A percentile compares a stretch with the other conserved stretches of the same genome.
These are phyloP conservation scores for Allygus modestus DNA, from an alignment of 2,888 invertebrate species.

Conservation along the genomic window DNA sequence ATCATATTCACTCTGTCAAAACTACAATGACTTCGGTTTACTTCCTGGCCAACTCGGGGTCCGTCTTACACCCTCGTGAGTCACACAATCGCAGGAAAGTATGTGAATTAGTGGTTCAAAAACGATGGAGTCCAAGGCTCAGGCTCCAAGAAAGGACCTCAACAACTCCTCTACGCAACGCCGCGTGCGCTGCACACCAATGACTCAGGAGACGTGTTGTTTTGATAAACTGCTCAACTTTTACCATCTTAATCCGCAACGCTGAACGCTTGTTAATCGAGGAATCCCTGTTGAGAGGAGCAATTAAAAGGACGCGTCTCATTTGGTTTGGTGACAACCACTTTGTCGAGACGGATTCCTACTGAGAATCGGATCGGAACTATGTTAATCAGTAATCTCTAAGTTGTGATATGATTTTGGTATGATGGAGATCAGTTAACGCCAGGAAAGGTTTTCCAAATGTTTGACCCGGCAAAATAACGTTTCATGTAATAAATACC, in stretches of 20 bases:
- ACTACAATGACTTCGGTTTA: no score
- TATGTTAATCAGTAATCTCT: no score
- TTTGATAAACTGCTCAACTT: slow-evolving; percentile 22
- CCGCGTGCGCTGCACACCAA: neutral
- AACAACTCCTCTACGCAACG: neutral
- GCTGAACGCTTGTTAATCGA: neutral
- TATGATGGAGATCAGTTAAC: no score
- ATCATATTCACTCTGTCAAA: no score
- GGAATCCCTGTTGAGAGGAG: neutral
- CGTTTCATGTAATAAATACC: no score
- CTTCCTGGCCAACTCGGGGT: neutral
- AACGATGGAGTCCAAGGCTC: slow-evolving; percentile 28
- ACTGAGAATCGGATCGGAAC: no score
- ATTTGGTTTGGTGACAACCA: slow-evolving; percentile 26
- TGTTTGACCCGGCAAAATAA: no score
- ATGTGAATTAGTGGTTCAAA: slow-evolving; percentile 18
- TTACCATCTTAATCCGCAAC: neutral
- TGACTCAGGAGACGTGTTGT: neutral
- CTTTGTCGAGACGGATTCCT: neutral
- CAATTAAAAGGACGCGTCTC: neutral
- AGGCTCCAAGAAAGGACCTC: slow-evolving; percentile 27
- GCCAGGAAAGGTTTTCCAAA: no score
- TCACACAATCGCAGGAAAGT: neutral
- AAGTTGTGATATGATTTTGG: no score
- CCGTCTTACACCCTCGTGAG: neutral